phyloP scores from a whole-genome alignment of 2,888 invertebrate genomes.

The Notocelia uddmanniana region DNA sequence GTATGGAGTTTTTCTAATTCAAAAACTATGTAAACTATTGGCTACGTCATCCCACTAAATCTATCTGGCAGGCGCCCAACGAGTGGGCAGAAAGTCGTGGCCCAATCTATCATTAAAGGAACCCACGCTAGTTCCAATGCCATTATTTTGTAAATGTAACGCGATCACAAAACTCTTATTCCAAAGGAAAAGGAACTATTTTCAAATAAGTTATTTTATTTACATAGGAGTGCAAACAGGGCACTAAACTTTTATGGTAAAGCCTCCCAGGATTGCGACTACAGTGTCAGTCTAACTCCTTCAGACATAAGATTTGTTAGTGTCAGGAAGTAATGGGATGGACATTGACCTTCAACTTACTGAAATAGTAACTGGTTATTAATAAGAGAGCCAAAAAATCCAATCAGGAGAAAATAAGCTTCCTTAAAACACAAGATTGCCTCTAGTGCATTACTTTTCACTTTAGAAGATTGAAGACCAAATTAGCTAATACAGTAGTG shows the following conservation, averaged over 20 bases:
- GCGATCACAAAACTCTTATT: not conserved
- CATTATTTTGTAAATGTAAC: constrained; percentile 5
- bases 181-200: not conserved
- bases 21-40: constrained; percentile 30
- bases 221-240: not conserved
- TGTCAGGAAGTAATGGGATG: constrained; percentile 10
- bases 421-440: not conserved
- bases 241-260: constrained; percentile 12
- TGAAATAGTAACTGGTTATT: not conserved
- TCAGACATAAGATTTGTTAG: constrained; percentile 14
- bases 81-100: constrained; percentile 32
- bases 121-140: constrained; percentile 15
- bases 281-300: not conserved
- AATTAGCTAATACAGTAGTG: not conserved
- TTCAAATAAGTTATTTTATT: not conserved
- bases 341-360: constrained; percentile 12
- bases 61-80: constrained; percentile 36
- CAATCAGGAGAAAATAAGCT: not conserved
- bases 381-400: not conserved
- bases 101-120: constrained; percentile 27
- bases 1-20: constrained; percentile 19
- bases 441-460: not conserved
- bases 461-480: not conserved
- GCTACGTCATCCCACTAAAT: constrained; percentile 26
- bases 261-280: constrained; percentile 7